These are phyloP conservation scores for Eubasilissa regina DNA, from an alignment of 1,140 invertebrate genomes.

Conservation along the genomic window DNA sequence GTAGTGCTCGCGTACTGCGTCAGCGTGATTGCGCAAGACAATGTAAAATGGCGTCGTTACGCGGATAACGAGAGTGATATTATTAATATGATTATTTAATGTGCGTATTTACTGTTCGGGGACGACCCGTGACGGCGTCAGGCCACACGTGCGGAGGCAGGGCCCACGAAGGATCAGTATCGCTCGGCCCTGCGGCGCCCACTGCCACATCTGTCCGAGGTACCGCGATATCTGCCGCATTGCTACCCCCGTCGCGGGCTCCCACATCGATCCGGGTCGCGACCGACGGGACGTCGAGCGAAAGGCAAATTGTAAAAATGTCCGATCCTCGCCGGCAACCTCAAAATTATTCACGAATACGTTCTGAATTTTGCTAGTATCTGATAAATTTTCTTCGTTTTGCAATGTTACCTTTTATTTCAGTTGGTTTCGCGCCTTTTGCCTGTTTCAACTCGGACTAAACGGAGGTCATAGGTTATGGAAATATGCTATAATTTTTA, in stretches of 20 bases:
- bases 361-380: background rate
- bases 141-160: no score
- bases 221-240: constrained; percentile 13
- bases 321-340: background rate
- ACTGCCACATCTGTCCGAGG: constrained; percentile 5
- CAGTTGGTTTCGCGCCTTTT: constrained; percentile 15
- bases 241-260: background rate
- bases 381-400: constrained; percentile 15
- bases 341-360: background rate
- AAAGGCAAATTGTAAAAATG: background rate
- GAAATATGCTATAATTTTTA: constrained; percentile 20
- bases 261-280: background rate
- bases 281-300: background rate
- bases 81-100: no score
- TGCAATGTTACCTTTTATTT: background rate
- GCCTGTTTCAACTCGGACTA: background rate
- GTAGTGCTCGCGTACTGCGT: constrained; percentile 34
- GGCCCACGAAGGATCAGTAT: no score
- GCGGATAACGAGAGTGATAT: no score
- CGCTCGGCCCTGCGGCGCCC: constrained; percentile 12
- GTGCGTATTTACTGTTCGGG: background rate
- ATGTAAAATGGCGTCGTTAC: background rate
- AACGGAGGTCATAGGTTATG: background rate
- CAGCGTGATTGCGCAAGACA: constrained; percentile 28
- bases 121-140: background rate